Percentiles rank a stretch among this genome's conserved stretches.
These are phyloP conservation scores for Drosophila kanekoi DNA, from an alignment of 2,888 invertebrate species.

Conservation along the genomic window DNA sequence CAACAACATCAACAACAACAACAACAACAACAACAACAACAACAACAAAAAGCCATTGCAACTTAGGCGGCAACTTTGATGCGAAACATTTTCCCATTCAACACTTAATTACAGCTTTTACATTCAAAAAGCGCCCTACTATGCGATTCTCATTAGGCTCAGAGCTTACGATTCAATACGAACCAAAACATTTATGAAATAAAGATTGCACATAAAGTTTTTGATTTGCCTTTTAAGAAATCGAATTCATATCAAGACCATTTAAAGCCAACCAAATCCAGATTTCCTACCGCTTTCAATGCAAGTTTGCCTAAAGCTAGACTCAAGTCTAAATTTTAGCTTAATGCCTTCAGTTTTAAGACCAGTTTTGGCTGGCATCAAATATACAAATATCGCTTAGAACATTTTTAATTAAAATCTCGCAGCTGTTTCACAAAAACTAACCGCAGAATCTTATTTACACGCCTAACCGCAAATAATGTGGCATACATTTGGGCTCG, in stretches of 20 bases:
- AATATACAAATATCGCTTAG: constrained; percentile 16
- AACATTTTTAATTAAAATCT: constrained; percentile 73
- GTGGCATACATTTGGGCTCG: constrained; percentile 61
- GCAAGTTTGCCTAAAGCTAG: background rate
- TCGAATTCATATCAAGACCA: too few species aligned
- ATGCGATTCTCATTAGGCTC: too few species aligned
- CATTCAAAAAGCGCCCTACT: too few species aligned
- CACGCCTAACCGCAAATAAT: constrained; percentile 74
- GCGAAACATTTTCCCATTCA: constrained; percentile 16
- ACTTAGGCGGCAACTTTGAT: constrained; percentile 11
- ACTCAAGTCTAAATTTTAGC: too few species aligned
- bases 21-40: constrained; percentile 7
- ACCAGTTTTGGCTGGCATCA: constrained; percentile 3
- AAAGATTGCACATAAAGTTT: background rate
- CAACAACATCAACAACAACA: constrained; percentile 3
- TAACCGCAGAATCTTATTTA: constrained; percentile 74
- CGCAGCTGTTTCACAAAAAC: constrained; percentile 56
- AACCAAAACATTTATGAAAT: constrained; percentile 12
- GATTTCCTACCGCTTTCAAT: too few species aligned
- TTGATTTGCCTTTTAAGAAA: background rate
- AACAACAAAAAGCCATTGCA: constrained; percentile 9
- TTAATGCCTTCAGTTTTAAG: background rate
- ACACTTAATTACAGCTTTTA: constrained; percentile 42
- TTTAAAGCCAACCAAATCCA: too few species aligned
- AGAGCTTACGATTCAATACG: background rate